Evolutionary conservation across 2,797 vertebrate species (phyloP), one percentile per base, ranked within the genome.

Genomic region (Pyrocephalus nanus): DNA sequence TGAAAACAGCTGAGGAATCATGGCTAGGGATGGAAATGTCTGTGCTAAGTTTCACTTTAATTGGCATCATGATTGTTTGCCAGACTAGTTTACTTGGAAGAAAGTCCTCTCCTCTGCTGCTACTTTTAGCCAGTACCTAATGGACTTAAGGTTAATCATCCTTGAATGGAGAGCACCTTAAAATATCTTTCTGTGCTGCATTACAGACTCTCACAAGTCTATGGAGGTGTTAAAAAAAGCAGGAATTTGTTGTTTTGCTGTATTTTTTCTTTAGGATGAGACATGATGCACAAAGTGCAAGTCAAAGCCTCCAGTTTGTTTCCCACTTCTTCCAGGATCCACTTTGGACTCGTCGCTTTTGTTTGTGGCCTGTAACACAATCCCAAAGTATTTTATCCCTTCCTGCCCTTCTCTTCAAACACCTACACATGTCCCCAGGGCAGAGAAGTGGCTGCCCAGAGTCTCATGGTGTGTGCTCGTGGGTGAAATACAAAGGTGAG

Each of bases 1-100:
- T 67, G 66, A 84, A 89, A 92, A 85, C 48, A 92, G 80, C 42
- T 85, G 74, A 93, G 70, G 70, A 93, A 84, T 72, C 61, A 40
- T 42, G 55, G 58, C 55, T 62, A 66, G 53, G 65, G 61, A 82
- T 64, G 67, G 54, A 84, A 84, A 70, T 70, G 47, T 78, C 77
- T 71, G 21, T 32, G 45, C 64, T 38, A 70, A 91, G 27, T 67
- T 80, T 50, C 77, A 76, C 42, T 93, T 75, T 53, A 76, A 69
- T 22, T 87, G 69, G 72, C 30, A 61, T 54, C 83, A 82, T 40
- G 74, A 73, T 85, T 62, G 82, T 87, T 53, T 95, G 45, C 67
- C 71, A 83, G 45, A 77, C 26, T 73, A 62, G 57, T 42, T 86
- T 32, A 14, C 45, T 84, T 23, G 40, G 73, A 84, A 91, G 32